A percentile compares a stretch with the other conserved stretches of the same genome.
Conservation (phyloP, 1,140 invertebrate species). For the Dinoponera quadriceps region DNA sequence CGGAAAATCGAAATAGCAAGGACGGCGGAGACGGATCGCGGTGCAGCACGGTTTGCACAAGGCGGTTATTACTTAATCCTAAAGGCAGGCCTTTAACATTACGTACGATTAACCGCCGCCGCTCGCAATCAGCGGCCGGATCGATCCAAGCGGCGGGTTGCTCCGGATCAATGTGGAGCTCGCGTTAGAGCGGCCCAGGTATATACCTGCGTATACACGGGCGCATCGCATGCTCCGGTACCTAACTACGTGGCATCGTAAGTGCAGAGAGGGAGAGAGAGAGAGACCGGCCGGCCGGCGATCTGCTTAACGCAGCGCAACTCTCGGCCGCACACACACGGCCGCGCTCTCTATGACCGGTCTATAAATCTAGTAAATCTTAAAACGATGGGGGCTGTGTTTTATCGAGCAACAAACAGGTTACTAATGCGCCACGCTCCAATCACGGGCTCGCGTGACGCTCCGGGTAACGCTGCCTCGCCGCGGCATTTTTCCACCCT, state of each 20-base stretch:
- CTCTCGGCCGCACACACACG: conserved; percentile 50
- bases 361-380: conserved; percentile 82
- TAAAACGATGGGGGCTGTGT: conserved; percentile 76
- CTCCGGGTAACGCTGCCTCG: conserved; percentile 69
- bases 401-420: conserved; percentile 82
- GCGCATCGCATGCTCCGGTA: conserved; percentile 27
- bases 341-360: conserved; percentile 70
- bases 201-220: conserved; percentile 1
- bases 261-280: background rate
- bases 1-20: conserved; percentile 53
- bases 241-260: conserved; percentile 3
- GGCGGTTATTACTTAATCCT: conserved; percentile 54
- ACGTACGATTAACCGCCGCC: conserved; percentile 52
- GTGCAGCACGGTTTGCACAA: conserved; percentile 24
- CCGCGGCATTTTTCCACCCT: conserved; percentile 46
- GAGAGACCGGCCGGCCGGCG: conserved; percentile 12
- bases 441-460: conserved; percentile 77
- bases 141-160: conserved; percentile 41
- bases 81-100: conserved; percentile 55
- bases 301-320: conserved; percentile 41
- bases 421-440: conserved; percentile 79
- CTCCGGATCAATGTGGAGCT: conserved; percentile 44
- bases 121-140: conserved; percentile 41
- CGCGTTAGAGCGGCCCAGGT: background rate
- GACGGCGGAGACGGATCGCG: background rate